Base-by-base conservation (phyloP, 2,888 invertebrate genomes). In the Lochmaea crataegi region DNA sequence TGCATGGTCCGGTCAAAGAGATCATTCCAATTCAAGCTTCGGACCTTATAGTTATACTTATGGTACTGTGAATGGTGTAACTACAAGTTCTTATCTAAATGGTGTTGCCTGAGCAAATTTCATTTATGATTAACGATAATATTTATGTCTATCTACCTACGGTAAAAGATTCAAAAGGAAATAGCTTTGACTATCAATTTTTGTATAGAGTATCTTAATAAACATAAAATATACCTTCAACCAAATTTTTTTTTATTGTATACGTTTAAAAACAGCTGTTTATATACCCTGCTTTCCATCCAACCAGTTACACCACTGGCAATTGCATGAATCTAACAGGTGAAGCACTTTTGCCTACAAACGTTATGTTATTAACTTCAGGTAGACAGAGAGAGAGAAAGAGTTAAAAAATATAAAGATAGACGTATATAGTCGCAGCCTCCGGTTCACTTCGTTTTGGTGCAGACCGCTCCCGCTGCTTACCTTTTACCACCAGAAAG, bases 21-120 rank as follows among this genome's bases (percentile, higher is more conserved):
- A 86, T 45, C 78, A 82, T 2, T 77, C 79, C 16, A 83, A 81
- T 74, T 75, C 86, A 5, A 80, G 79, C 81, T 61, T 89, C 73
- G 89, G 89, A 1, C 87, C 88, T 1, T 89, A 89, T 82, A 88
- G 89, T 69, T 87, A 88, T 77, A 90, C 89, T 79, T 90, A 90
- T 79, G 68, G 70, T n/a, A 58, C 73, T 16, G 63, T 70, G 32
- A 71, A 63, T 38, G 72, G 76, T 12, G 76, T 77, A 16, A 78
- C 80, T 7, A 48, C 66, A 5, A 64, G 67, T 84, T 83, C 72
- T 69, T 85, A 32, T 78, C 83, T 83, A 83, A 57, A 22, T 22
- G 41, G 41, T 12, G 53, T 53, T 14, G 53, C 53, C 12, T 53
- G 12, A 53, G 12, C 5, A 53, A 11, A 53, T 51, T 51, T 10